phyloP scores from a whole-genome alignment of 2,113 vertebrate genomes.

The Echinops telfairi region DNA sequence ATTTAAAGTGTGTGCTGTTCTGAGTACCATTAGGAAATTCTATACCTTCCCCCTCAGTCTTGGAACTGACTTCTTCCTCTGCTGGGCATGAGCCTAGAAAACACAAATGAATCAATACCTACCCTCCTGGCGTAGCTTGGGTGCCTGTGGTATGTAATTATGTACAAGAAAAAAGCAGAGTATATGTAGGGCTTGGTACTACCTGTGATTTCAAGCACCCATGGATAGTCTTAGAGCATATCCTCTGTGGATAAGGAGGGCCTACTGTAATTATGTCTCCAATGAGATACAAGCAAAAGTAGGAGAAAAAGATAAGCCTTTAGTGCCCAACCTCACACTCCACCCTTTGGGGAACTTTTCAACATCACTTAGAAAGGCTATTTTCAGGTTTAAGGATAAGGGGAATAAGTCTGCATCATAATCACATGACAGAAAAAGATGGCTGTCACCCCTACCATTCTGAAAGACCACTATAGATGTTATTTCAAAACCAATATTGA shows the following conservation, averaged over 20 bases:
- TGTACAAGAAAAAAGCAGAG: too few relatives aligned
- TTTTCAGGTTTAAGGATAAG: background rate
- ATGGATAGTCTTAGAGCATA: too few relatives aligned
- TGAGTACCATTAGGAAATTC: too few relatives aligned
- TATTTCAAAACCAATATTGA: background rate
- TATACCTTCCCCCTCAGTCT: too few relatives aligned
- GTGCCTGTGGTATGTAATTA: too few relatives aligned
- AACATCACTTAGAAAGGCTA: background rate
- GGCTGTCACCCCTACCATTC: background rate
- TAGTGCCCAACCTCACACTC: background rate
- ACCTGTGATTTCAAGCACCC: too few relatives aligned
- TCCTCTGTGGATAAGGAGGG: background rate
- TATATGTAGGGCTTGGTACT: too few relatives aligned
- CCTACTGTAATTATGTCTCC: background rate
- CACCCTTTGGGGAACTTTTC: background rate
- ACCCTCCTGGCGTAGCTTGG: too few relatives aligned
- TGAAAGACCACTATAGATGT: background rate
- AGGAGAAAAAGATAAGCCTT: background rate
- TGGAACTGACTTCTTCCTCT: too few relatives aligned
- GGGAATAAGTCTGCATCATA: background rate
- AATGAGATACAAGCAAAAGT: constrained; percentile 26
- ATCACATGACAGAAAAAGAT: background rate
- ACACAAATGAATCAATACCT: too few relatives aligned
- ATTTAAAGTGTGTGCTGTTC: too few relatives aligned
- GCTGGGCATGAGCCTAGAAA: too few relatives aligned